Percentiles rank a stretch among this genome's conserved stretches.
These are phyloP conservation scores for Podarcis siculus DNA, from an alignment of 2,797 vertebrate genomes.

Conservation along the genomic window DNA sequence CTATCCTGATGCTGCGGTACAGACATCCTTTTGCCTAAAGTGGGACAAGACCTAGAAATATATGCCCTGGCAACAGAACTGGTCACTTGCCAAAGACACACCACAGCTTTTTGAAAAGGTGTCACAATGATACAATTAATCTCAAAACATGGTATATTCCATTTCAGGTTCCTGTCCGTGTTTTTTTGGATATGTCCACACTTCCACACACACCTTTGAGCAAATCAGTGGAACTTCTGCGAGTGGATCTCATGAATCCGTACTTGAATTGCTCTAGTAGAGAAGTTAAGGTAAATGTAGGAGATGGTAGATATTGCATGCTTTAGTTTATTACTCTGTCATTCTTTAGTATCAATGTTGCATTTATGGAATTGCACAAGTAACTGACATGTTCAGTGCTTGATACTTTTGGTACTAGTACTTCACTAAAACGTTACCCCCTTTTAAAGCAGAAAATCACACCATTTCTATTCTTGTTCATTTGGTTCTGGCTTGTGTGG, in stretches of 20 bases:
- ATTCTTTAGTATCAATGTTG: neutral
- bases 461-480: neutral
- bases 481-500: neutral
- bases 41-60: neutral
- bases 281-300: constrained; percentile 87
- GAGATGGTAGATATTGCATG: fast-evolving
- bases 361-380: neutral
- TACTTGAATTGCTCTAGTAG: constrained; percentile 84
- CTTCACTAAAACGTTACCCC: neutral
- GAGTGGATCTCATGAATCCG: constrained; percentile 91
- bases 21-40: neutral
- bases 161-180: constrained; percentile 91
- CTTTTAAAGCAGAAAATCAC: neutral
- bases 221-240: constrained; percentile 88
- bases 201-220: constrained; percentile 88
- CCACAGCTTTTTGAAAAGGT: neutral
- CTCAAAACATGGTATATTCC: neutral
- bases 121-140: neutral
- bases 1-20: neutral
- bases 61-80: neutral
- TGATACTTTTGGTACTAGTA: neutral
- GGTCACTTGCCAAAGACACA: neutral
- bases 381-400: neutral
- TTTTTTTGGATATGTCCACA: constrained; percentile 93
- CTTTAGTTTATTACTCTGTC: neutral